Conservation (phyloP, 1,140 invertebrate species). For the Melipona quadrifasciata region DNA sequence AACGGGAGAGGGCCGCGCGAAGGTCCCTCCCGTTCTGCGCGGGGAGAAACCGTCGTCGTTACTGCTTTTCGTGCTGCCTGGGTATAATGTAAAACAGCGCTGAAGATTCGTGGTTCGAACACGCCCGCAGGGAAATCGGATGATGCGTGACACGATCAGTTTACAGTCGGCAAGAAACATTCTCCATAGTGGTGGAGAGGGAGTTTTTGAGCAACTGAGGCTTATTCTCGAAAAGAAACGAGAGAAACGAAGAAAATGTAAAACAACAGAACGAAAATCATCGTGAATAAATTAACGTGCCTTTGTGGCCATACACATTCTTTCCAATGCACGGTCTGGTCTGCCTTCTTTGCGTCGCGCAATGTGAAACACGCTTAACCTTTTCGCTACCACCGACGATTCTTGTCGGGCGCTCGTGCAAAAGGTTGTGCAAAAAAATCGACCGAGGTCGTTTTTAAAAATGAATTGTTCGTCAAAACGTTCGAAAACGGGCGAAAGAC, state of each 20-base stretch:
- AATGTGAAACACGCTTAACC: not conserved
- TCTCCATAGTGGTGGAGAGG: constrained; percentile 23
- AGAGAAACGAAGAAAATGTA: not conserved
- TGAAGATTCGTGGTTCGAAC: constrained; percentile 3
- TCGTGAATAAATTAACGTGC: not conserved
- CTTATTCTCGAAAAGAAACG: constrained; percentile 1
- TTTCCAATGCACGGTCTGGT: not conserved
- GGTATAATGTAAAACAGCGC: not conserved
- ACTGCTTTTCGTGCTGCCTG: not conserved
- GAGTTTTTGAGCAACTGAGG: constrained; percentile 45
- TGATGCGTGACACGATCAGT: not conserved
- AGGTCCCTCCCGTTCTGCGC: not conserved
- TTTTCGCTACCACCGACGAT: not conserved
- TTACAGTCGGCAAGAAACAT: not conserved
- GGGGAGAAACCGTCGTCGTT: constrained; percentile 13
- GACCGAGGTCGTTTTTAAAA: too few species aligned
- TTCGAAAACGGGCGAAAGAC: too few species aligned
- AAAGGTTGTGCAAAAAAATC: too few species aligned
- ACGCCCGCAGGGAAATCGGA: constrained; percentile 10
- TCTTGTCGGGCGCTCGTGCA: too few species aligned
- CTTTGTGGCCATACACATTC: not conserved
- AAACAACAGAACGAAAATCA: not conserved
- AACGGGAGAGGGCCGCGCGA: not conserved
- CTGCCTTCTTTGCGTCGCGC: not conserved
- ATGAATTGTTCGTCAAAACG: too few species aligned